Evolutionary conservation across 2,113 vertebrate species (phyloP).

Genomic region (Paraplagusia blochii): DNA sequence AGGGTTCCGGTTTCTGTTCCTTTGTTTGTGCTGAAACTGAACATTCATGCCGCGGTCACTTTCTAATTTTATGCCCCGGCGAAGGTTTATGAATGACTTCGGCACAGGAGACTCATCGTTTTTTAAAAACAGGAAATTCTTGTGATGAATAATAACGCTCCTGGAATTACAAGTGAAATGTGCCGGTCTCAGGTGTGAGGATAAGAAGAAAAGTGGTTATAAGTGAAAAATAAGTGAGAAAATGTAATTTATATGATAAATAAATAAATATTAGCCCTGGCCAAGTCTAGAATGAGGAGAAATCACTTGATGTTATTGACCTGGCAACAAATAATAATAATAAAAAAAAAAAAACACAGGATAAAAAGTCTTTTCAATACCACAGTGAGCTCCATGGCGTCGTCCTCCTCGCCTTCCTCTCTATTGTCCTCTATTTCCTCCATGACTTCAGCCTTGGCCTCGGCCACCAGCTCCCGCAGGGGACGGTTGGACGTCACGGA

Average conservation of each 20-base stretch:
- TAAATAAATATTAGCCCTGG: not conserved
- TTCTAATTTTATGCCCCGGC: conserved; percentile 39
- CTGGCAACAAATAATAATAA: not conserved
- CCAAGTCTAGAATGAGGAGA: no score
- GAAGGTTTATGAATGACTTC: conserved; percentile 20
- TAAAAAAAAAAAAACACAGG: conserved; percentile 3
- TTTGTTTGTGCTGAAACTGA: conserved; percentile 49
- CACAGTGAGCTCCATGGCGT: conserved; percentile 61
- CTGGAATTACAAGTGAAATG: not conserved
- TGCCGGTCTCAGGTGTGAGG: not conserved
- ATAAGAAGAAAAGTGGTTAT: not conserved
- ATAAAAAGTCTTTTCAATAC: conserved; percentile 46
- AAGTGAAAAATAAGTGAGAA: not conserved
- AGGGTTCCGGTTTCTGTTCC: conserved; percentile 60
- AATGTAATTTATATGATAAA: not conserved
- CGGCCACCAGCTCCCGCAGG: conserved; percentile 90
- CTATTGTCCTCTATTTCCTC: conserved; percentile 78
- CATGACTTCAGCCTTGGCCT: conserved; percentile 95
- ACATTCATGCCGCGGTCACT: conserved; percentile 24
- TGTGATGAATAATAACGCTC: not conserved
- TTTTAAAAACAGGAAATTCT: not conserved
- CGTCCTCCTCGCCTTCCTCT: conserved; percentile 75
- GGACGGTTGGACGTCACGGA: conserved; percentile 83
- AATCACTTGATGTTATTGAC: no score
- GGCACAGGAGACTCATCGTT: conserved; percentile 7